Evolutionary conservation across 2,797 vertebrate species (phyloP), one percentile per base, ranked within the genome.

Genomic region (Thripadectes ignobilis): DNA sequence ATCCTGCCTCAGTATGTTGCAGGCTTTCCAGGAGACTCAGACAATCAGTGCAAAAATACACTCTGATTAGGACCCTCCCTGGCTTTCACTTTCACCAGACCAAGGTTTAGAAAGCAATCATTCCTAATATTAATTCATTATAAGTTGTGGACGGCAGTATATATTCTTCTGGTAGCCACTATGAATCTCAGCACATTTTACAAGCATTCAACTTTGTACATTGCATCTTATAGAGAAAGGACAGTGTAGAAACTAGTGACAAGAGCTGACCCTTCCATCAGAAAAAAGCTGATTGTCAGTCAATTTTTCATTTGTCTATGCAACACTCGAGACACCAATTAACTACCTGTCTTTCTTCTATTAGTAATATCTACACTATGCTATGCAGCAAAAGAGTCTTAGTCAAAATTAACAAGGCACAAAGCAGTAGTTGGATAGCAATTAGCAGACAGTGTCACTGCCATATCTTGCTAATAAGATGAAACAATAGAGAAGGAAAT

Each of bases 341-440:
- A 96, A 87, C 55, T 88, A 79, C 49, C 81, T 95, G 55, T 91
- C 91, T 93, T 90, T 88, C n/a, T 67, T 41, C 52, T 88, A 26
- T 91, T 93, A 88, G 57, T 46, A 61, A 61, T 69, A 94, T 66
- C 82, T 84, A 63, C n/a, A 19, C 30, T 58, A 23, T 41, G 51
- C 51, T 84, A 36, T 45, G 74, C 62, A 63, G 89, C 82, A 80
- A 58, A 81, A 75, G 38, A n/a, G 52, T 59, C 73, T 86, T 81
- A 90, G 82, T 89, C 91, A 88, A 91, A 96, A 96, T 94, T 96
- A 96, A 93, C 95, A 94, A 95, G 92, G 78, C 92, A 86, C 80
- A 88, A 96, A 95, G 69, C 80, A 73, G 36, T 78, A 63, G 91
- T 22, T 84, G 88, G 85, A 36, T 78, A 62, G 93, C 92, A 97